Conservation (phyloP, 2,888 invertebrate genomes). For the Stramonita haemastoma region DNA sequence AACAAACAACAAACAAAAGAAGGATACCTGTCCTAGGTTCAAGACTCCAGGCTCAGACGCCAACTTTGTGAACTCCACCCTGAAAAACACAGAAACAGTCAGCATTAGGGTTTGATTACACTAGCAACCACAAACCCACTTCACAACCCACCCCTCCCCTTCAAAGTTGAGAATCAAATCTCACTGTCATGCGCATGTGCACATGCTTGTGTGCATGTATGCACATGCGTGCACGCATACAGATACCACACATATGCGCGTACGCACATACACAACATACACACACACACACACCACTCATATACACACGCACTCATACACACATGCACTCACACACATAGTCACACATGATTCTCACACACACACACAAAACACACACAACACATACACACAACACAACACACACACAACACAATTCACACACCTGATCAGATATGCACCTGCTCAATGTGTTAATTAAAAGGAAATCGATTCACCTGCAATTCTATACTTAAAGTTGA, state of each 20-base stretch:
- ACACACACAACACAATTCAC: no score
- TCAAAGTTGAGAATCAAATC: neutral
- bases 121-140: no score
- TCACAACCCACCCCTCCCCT: no score
- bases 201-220: neutral
- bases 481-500: no score
- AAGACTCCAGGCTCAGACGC: constrained; percentile 90
- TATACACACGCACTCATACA: neutral
- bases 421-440: no score
- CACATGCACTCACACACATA: no score
- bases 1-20: constrained; percentile 71
- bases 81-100: constrained; percentile 73
- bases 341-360: no score
- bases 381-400: no score
- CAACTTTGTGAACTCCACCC: constrained; percentile 94
- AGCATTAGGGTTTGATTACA: no score
- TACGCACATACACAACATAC: neutral
- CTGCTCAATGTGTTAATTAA: no score
- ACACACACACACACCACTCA: neutral
- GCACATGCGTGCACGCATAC: neutral
- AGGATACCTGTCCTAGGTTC: constrained; percentile 94
- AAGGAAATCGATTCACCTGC: no score
- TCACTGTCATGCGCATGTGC: neutral
- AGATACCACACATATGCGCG: neutral
- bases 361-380: no score